phyloP scores from a whole-genome alignment of 1,140 invertebrate species.

The Conus betulinus region DNA sequence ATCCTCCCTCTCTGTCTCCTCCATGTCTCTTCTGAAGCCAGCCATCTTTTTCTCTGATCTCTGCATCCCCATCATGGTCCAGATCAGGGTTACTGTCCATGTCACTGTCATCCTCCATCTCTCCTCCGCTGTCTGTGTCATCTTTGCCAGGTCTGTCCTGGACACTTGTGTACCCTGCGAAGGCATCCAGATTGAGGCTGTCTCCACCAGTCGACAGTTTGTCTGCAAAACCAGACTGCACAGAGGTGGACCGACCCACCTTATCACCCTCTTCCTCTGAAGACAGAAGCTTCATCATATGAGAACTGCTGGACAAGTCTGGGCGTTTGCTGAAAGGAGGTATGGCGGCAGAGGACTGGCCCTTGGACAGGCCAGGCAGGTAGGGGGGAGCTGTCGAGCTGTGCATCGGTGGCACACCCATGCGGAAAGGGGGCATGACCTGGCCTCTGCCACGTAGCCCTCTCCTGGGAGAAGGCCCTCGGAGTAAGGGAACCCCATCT shows the following conservation, averaged over 20 bases:
- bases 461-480: neutral
- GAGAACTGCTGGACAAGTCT: neutral
- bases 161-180: neutral
- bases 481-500: neutral
- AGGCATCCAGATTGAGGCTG: neutral
- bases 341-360: neutral
- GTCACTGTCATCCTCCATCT: neutral
- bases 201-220: neutral
- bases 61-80: neutral
- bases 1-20: too few relatives aligned
- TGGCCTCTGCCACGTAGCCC: neutral
- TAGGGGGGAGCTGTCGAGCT: neutral
- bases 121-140: neutral
- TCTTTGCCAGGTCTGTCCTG: neutral
- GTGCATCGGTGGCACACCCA: neutral
- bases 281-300: constrained; percentile 12
- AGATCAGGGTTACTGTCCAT: neutral
- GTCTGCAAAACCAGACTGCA: neutral
- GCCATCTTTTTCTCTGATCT: neutral
- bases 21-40: too few relatives aligned
- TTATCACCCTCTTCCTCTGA: neutral
- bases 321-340: neutral
- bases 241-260: neutral
- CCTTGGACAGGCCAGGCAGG: neutral
- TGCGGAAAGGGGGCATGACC: neutral